phyloP scores from a whole-genome alignment of 2,888 invertebrate species.

The Eristalis pertinax region DNA sequence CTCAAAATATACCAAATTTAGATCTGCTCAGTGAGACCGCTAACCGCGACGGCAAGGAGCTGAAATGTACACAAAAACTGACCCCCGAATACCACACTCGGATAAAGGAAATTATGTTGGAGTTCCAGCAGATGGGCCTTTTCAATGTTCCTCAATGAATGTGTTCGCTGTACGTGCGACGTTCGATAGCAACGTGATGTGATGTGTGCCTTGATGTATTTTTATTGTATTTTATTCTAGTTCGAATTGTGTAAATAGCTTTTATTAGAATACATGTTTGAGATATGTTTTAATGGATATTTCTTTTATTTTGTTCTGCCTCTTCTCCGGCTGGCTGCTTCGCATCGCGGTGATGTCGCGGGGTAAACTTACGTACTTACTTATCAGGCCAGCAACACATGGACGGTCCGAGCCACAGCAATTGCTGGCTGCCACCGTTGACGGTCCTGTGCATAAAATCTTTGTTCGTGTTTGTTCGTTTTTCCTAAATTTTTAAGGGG shows the following conservation, averaged over 20 bases:
- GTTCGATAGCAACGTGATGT: background rate
- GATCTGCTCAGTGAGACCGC: slow-evolving; percentile 78
- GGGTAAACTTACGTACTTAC: no score
- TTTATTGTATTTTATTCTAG: slow-evolving; percentile 1
- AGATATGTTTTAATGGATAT: background rate
- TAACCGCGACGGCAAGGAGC: slow-evolving; percentile 72
- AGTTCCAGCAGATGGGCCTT: slow-evolving; percentile 79
- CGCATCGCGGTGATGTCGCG: no score
- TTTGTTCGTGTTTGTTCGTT: no score
- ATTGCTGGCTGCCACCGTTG: no score
- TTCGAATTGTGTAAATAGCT: slow-evolving; percentile 18
- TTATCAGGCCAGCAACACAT: no score
- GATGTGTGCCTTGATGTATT: slow-evolving; percentile 30
- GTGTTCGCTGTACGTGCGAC: background rate
- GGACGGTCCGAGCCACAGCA: no score
- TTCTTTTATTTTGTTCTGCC: background rate
- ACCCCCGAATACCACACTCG: slow-evolving; percentile 79
- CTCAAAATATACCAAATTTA: slow-evolving; percentile 78
- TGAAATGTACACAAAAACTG: slow-evolving; percentile 78
- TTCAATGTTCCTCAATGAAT: slow-evolving; percentile 68
- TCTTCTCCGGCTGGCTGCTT: no score
- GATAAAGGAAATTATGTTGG: slow-evolving; percentile 78
- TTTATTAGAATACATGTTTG: background rate
- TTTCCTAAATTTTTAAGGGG: no score
- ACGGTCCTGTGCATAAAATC: no score